These are phyloP conservation scores for Tamias sibiricus DNA, from an alignment of 2,113 vertebrate genomes.

Conservation along the genomic window DNA sequence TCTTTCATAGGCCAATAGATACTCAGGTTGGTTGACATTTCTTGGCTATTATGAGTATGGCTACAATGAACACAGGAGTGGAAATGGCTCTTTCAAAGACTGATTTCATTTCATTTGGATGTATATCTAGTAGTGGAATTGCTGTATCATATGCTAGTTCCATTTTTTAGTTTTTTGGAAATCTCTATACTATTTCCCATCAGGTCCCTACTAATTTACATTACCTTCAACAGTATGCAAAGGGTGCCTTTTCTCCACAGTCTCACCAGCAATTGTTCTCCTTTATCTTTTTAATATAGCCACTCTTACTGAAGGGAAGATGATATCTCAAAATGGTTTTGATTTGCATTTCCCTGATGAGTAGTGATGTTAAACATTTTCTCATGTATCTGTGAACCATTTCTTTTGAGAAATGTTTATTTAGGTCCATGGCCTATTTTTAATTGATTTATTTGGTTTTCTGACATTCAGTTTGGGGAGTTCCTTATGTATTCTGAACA, in stretches of 20 bases:
- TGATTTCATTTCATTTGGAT: no score
- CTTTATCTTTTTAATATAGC: not conserved
- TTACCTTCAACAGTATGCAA: not conserved
- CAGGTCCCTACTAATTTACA: not conserved
- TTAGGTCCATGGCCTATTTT: not conserved
- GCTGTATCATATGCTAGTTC: no score
- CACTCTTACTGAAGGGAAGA: not conserved
- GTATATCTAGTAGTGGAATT: no score
- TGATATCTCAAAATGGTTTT: not conserved
- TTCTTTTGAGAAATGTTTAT: not conserved
- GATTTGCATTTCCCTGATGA: not conserved
- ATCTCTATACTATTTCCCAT: not conserved
- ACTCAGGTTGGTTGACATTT: no score
- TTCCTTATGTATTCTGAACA: not conserved
- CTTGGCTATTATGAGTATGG: no score
- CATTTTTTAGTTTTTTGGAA: not conserved
- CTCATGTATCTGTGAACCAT: no score
- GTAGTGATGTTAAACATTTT: no score
- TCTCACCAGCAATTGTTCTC: not conserved
- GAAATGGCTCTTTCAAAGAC: no score
- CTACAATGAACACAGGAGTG: no score
- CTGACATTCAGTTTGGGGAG: not conserved
- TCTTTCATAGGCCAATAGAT: no score
- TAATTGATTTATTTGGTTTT: not conserved
- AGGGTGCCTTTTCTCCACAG: not conserved